A percentile compares a stretch with the other conserved stretches of the same genome.
phyloP scores from a whole-genome alignment of 1,140 invertebrate species.

The Myzus persicae region DNA sequence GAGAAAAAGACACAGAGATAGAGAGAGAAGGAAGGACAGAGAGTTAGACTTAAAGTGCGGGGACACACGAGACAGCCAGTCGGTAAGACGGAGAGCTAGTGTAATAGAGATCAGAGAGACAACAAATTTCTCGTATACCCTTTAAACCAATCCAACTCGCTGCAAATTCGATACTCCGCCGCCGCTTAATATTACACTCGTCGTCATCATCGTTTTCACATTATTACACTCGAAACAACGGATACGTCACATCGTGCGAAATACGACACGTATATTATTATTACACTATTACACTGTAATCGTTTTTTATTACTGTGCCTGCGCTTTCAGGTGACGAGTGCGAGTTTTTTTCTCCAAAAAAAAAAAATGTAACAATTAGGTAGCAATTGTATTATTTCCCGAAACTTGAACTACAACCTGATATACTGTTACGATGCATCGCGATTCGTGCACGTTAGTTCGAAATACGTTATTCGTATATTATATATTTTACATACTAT shows the following conservation, averaged over 20 bases:
- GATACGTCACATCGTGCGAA: background rate
- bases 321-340: background rate
- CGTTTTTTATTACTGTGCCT: background rate
- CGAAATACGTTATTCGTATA: background rate
- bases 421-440: background rate
- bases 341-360: background rate
- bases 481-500: background rate
- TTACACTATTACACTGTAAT: background rate
- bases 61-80: background rate
- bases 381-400: background rate
- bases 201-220: background rate
- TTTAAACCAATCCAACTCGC: background rate
- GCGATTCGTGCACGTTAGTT: background rate
- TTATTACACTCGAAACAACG: background rate
- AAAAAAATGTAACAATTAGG: background rate
- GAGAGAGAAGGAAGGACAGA: background rate
- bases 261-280: background rate
- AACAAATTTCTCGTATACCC: conserved; percentile 26
- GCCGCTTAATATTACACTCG: background rate
- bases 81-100: background rate
- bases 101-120: background rate
- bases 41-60: background rate
- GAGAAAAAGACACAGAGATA: too few relatives aligned
- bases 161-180: background rate
- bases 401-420: background rate